Conservation (phyloP, 2,113 vertebrate genomes). For the Anser brachyrhynchus region DNA sequence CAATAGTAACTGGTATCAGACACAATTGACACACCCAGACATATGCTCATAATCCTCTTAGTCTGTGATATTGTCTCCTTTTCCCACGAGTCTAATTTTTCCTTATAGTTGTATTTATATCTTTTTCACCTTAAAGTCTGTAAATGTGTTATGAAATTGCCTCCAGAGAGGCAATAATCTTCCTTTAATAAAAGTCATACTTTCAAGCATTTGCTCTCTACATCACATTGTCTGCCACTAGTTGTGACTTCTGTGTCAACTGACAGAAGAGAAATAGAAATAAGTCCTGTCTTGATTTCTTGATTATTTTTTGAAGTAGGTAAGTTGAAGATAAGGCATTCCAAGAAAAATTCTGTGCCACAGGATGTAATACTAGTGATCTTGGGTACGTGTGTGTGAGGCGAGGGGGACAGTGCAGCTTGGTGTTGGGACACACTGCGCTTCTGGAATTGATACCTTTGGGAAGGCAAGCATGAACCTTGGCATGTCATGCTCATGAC, state of each 20-base stretch:
- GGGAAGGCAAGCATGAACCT: background rate
- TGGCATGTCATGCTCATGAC: background rate
- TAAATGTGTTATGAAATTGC: background rate
- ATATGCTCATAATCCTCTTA: background rate
- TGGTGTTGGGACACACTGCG: background rate
- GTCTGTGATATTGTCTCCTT: background rate
- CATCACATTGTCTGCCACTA: background rate
- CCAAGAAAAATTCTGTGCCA: background rate
- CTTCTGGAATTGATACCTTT: background rate
- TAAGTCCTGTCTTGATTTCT: background rate
- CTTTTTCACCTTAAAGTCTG: background rate
- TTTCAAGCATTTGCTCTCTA: background rate
- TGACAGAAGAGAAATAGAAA: background rate
- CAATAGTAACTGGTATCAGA: background rate
- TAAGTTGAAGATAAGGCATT: background rate
- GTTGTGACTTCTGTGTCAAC: accelerated
- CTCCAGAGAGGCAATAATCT: background rate
- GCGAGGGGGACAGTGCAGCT: background rate
- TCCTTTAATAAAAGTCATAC: background rate
- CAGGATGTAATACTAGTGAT: background rate
- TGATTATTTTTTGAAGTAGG: background rate
- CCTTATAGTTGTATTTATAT: background rate
- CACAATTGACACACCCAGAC: background rate
- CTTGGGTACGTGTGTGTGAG: background rate
- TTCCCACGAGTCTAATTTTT: background rate